Evolutionary conservation across 23 tunicate genomes (phyloP).

Genomic region (Halocynthia roretzi): DNA sequence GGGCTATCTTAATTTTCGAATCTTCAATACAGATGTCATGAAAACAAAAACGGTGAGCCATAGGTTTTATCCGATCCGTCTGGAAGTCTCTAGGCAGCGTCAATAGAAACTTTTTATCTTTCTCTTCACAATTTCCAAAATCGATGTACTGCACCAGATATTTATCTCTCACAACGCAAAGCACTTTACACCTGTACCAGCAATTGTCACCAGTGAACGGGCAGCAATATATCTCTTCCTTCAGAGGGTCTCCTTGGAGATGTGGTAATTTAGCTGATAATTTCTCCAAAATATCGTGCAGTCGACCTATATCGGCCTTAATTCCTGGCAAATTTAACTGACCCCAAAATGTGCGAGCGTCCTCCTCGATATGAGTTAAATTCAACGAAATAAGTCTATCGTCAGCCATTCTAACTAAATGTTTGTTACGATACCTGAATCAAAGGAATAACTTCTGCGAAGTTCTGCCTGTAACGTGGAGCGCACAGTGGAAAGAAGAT

Average conservation of each 20-base stretch:
- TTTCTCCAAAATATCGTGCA: constrained; percentile 1
- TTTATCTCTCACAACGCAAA: neutral
- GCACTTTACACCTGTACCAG: constrained; percentile 29
- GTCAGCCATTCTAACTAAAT: no score
- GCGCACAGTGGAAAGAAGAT: no score
- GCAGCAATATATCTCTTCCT: neutral
- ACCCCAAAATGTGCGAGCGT: constrained; percentile 22
- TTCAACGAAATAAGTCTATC: neutral
- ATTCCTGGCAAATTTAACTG: constrained; percentile 6
- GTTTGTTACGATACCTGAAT: no score
- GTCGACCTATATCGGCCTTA: neutral
- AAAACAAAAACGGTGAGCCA: constrained; percentile 21
- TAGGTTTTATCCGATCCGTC: neutral
- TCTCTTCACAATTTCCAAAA: constrained; percentile 31
- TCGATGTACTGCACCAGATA: constrained; percentile 29
- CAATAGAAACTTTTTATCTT: neutral
- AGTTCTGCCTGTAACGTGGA: no score
- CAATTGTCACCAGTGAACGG: constrained; percentile 3
- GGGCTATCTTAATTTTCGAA: neutral
- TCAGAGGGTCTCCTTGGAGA: neutral
- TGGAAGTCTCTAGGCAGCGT: constrained; percentile 2
- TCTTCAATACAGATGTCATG: constrained; percentile 1
- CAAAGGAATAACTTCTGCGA: no score
- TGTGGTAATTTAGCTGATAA: neutral
- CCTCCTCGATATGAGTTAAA: constrained; percentile 21